phyloP scores from a whole-genome alignment of 2,113 vertebrate species.

The Cinclus mexicanus region DNA sequence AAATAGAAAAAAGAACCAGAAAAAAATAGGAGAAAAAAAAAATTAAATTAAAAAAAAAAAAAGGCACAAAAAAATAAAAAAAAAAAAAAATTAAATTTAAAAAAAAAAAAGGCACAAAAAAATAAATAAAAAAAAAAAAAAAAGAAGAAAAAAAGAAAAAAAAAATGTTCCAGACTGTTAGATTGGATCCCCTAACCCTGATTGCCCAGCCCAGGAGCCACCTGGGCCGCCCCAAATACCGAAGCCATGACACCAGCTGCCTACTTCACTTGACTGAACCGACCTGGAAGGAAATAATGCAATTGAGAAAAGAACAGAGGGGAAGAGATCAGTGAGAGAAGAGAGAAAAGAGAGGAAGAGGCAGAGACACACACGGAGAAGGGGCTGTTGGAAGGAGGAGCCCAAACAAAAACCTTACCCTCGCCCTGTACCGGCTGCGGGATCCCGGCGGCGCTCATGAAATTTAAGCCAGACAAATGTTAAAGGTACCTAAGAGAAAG shows the following conservation, averaged over 20 bases:
- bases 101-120: conserved; percentile 81
- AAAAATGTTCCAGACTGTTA: conserved; percentile 99
- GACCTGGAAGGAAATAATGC: conserved; percentile 95
- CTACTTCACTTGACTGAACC: conserved; percentile 88
- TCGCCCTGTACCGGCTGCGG: conserved; percentile 91
- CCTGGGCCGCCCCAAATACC: conserved; percentile 65
- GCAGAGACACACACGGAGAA: conserved; percentile 80
- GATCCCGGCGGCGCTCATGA: conserved; percentile 91
- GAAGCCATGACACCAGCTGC: conserved; percentile 83
- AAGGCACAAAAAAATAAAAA: conserved; percentile 82
- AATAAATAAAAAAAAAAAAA: conserved; percentile 80
- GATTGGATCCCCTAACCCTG: conserved; percentile 91
- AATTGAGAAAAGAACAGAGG: conserved; percentile 82
- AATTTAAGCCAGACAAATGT: conserved; percentile 98
- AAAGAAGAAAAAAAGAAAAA: conserved; percentile 80
- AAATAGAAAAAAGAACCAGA: conserved; percentile 71
- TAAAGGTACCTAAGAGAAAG: conserved; percentile 99
- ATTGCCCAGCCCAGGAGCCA: conserved; percentile 76
- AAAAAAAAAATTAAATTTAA: conserved; percentile 78
- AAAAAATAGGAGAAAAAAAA: conserved; percentile 83
- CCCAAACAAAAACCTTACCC: conserved; percentile 98
- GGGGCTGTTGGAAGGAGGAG: conserved; percentile 82
- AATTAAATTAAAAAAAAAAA: conserved; percentile 76
- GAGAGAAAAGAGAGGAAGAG: conserved; percentile 53
- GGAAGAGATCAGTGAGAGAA: conserved; percentile 69